These are phyloP conservation scores for Motacilla tschutschensis DNA, from an alignment of 2,113 vertebrate genomes.

Conservation along the genomic window DNA sequence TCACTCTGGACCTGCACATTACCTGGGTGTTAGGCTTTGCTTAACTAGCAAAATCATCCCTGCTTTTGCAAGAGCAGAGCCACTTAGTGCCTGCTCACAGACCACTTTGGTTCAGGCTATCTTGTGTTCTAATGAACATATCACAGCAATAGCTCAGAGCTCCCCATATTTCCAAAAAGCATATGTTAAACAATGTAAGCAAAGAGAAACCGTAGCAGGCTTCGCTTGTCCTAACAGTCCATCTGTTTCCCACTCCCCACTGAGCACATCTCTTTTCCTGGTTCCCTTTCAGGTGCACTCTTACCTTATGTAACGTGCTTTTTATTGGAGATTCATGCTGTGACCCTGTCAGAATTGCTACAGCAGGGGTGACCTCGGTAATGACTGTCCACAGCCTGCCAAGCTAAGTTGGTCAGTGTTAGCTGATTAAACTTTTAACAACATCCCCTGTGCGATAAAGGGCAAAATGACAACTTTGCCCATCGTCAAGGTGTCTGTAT, in stretches of 20 bases:
- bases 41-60: not conserved
- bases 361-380: conserved; percentile 81
- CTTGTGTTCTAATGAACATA: conserved; percentile 68
- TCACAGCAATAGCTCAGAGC: conserved; percentile 64
- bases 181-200: conserved; percentile 71
- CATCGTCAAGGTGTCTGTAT: conserved; percentile 89
- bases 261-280: conserved; percentile 70
- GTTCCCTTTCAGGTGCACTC: conserved; percentile 74
- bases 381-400: conserved; percentile 80
- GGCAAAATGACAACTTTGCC: conserved; percentile 87
- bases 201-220: conserved; percentile 65
- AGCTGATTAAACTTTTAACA: conserved; percentile 88
- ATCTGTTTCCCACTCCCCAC: conserved; percentile 75
- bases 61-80: not conserved
- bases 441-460: conserved; percentile 87
- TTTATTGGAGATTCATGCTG: conserved; percentile 78
- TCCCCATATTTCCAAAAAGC: conserved; percentile 65
- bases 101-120: not conserved
- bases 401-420: conserved; percentile 82
- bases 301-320: conserved; percentile 77
- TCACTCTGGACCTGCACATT: not conserved
- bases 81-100: not conserved
- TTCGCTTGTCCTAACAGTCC: conserved; percentile 76
- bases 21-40: not conserved
- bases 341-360: conserved; percentile 81